Evolutionary conservation across 2,888 invertebrate genomes (phyloP).

Genomic region (Caenorhabditis sp.): DNA sequence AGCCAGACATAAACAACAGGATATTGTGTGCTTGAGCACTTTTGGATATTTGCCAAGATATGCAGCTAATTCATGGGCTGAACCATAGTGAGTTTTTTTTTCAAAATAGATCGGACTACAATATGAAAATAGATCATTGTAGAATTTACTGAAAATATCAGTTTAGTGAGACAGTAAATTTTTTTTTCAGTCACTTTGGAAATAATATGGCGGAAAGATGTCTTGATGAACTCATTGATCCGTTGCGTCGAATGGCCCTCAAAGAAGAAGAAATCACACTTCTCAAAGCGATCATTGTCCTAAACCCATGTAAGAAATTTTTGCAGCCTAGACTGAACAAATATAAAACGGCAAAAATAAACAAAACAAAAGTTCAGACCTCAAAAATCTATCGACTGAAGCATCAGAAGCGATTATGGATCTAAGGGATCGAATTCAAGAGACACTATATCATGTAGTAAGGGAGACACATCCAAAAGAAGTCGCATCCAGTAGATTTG

Average conservation of each 20-base stretch:
- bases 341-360: background rate
- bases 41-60: constrained; percentile 64
- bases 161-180: too few relatives aligned
- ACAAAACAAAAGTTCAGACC: constrained; percentile 44
- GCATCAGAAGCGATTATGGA: constrained; percentile 67
- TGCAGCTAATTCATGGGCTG: constrained; percentile 50
- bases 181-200: constrained; percentile 63
- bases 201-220: constrained; percentile 65
- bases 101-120: too few relatives aligned
- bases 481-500: constrained; percentile 68
- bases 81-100: constrained; percentile 56
- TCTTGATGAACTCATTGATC: constrained; percentile 66
- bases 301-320: constrained; percentile 64
- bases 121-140: too few relatives aligned
- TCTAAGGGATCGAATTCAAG: constrained; percentile 66
- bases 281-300: constrained; percentile 66
- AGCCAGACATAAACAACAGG: constrained; percentile 38
- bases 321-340: background rate
- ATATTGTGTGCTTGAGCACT: constrained; percentile 63
- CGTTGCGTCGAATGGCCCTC: constrained; percentile 63
- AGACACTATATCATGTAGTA: constrained; percentile 67
- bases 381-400: constrained; percentile 61
- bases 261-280: constrained; percentile 68
- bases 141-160: too few relatives aligned
- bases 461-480: constrained; percentile 70